Evolutionary conservation across 2,888 invertebrate genomes (phyloP), one percentile per base, ranked within the genome.

Genomic region (Laspeyria flexula): DNA sequence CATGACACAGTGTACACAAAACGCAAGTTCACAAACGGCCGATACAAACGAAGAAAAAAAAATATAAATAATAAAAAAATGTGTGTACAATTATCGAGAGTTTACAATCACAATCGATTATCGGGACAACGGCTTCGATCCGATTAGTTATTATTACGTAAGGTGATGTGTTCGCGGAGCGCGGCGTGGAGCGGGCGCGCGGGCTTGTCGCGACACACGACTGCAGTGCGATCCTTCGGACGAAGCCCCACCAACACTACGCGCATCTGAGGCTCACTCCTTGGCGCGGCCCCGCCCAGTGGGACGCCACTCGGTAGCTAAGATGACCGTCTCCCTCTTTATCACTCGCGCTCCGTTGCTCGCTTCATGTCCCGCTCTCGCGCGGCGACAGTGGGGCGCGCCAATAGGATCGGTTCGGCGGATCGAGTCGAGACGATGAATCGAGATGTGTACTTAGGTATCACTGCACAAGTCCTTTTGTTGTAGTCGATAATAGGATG

Each of bases 181-280:
- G 78, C 72, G 76, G 67, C 77, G 79, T 77, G 73, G 69, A 81
- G 83, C 90, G 88, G 72, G 86, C 89, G 90, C 89, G 85, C 89
- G 90, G 80, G 78, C 83, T 71, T 70, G 79, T 81, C 86, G 87
- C 91, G 86, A 80, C 88, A 79, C 86, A 87, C 93, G 93, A 92
- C 92, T 91, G 92, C 91, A 92, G 88, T 94, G 93, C 90, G 90
- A 88, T 90, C 93, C 89, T 91, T 90, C 90, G 92, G 81, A 80
- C 88, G 89, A 86, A 89, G 86, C 93, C 93, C 94, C 94, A 93
- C 93, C 93, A 93, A 89, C 93, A 89, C 93, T 88, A 86, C 91
- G 93, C 93, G 93, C 93, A 93, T 94, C 93, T 92, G 88, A 93
- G 93, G 92, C 90, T 90, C 92, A 84, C 90, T 92, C 88, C 89